Evolutionary conservation across 2,888 invertebrate genomes (phyloP), one percentile per base, ranked within the genome.

Genomic region (Catotricha subobsoleta): DNA sequence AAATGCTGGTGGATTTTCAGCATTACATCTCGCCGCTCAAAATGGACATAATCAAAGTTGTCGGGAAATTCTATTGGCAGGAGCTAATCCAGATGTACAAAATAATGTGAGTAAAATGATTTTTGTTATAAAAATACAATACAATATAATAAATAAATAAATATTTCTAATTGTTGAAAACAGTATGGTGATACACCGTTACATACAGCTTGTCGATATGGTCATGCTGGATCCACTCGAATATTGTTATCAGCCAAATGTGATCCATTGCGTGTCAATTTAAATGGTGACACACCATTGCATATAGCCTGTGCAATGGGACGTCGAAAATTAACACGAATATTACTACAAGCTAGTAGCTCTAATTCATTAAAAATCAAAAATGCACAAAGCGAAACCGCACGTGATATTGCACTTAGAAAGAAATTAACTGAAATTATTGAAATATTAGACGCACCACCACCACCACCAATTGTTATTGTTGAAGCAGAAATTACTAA

Each of bases 1-100:
- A 55, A 87, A 87, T 63, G 73, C 80, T 51, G 87, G 84, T 38
- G 92, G 92, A 7, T 91, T 92, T 63, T 81, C 87, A 13, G 76
- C 94, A n/a, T 71, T 95, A 34, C 95, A 95, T 67, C 72, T 95
- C 49, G 83, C 90, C 45, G 88, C 90, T 52, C 94, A 95, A 68
- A 91, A 90, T 62, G 94, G 94, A 0, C 94, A 94, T 67, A 95
- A 94, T 66, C 92, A 94, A 67, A 81, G 86, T 49, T 84, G 87
- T 52, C 64, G 92, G 41, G 87, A 91, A 55, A 66, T 95, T 10
- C 68, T 95, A 33, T 71, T 91, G 50, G 82, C 86, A 2, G 87
- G 84, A 0, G 84, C 86, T 45, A 78, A 81, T 58, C 80, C 91
- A 0, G 86, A 92, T 60, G 66, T 83, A 44, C 86, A 86, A 61